Conservation (phyloP, 2,797 vertebrate species). For the Paedocypris micromegethes region DNA sequence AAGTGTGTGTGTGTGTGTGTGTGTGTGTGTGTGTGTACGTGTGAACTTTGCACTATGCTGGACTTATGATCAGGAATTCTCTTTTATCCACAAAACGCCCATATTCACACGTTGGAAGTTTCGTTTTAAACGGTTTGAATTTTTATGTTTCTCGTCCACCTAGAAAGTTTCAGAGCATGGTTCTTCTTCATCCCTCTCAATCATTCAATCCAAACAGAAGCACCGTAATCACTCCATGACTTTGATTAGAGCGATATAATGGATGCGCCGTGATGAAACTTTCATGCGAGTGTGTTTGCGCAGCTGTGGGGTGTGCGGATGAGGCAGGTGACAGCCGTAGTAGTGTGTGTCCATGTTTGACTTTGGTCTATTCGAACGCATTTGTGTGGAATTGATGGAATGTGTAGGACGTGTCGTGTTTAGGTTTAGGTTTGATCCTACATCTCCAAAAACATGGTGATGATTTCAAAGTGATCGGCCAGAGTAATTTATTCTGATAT, state of each 20-base stretch:
- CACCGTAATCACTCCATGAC: too few species aligned
- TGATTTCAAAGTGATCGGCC: too few species aligned
- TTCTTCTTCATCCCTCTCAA: conserved; percentile 21
- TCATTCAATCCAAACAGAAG: conserved; percentile 20
- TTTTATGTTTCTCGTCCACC: not conserved
- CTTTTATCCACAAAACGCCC: conserved; percentile 21
- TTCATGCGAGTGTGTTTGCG: not conserved
- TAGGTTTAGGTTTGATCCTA: too few species aligned
- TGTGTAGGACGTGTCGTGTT: too few species aligned
- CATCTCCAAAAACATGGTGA: too few species aligned
- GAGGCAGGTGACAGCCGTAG: conserved; percentile 9
- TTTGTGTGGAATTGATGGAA: conserved; percentile 14
- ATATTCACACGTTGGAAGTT: conserved; percentile 11
- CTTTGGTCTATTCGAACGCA: conserved; percentile 31
- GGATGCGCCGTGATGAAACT: conserved; percentile 31
- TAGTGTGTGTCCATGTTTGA: conserved; percentile 3
- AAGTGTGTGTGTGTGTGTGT: not conserved
- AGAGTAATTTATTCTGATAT: too few species aligned
- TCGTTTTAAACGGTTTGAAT: conserved; percentile 23
- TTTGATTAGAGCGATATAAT: conserved; percentile 43
- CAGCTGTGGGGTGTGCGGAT: conserved; percentile 12
- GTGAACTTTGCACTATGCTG: conserved; percentile 20
- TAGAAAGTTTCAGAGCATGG: too few species aligned
- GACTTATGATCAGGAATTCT: conserved; percentile 25
- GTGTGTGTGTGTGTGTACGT: not conserved